These are phyloP conservation scores for Agelaius tricolor DNA, from an alignment of 2,113 vertebrate species.

Conservation along the genomic window DNA sequence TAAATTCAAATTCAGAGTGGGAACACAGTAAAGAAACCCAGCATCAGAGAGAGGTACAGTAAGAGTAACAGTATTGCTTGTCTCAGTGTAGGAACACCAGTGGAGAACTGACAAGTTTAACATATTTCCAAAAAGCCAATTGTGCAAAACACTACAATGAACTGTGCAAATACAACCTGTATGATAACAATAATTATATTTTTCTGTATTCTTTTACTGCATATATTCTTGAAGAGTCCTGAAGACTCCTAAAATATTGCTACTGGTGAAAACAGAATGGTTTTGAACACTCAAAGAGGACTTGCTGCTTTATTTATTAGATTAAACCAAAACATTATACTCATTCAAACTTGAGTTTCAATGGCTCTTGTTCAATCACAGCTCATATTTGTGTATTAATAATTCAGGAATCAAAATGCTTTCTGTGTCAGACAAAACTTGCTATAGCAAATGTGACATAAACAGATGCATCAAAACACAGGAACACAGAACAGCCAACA, in stretches of 20 bases:
- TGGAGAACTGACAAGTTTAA: background rate
- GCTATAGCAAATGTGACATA: background rate
- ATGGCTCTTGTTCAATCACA: slow-evolving; percentile 54
- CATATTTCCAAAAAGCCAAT: background rate
- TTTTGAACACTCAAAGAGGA: slow-evolving; percentile 29
- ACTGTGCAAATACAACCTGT: background rate
- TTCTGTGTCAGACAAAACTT: slow-evolving; percentile 57
- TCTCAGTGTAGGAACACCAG: background rate
- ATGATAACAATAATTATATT: background rate
- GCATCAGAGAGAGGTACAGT: background rate
- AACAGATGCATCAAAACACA: slow-evolving; percentile 50
- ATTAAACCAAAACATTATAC: slow-evolving; percentile 36
- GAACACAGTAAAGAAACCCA: background rate
- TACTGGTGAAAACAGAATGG: background rate
- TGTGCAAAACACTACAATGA: background rate
- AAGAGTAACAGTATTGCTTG: background rate
- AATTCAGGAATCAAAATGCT: slow-evolving; percentile 63
- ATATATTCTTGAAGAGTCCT: background rate
- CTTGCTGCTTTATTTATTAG: slow-evolving; percentile 47
- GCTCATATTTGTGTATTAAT: slow-evolving; percentile 49
- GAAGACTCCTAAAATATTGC: slow-evolving; percentile 5
- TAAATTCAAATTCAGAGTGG: background rate
- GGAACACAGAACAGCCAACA: background rate
- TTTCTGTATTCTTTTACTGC: background rate
- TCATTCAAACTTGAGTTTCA: slow-evolving; percentile 23